Base-by-base conservation (phyloP, 1,140 invertebrate species). In the Bombus pyrosoma region DNA sequence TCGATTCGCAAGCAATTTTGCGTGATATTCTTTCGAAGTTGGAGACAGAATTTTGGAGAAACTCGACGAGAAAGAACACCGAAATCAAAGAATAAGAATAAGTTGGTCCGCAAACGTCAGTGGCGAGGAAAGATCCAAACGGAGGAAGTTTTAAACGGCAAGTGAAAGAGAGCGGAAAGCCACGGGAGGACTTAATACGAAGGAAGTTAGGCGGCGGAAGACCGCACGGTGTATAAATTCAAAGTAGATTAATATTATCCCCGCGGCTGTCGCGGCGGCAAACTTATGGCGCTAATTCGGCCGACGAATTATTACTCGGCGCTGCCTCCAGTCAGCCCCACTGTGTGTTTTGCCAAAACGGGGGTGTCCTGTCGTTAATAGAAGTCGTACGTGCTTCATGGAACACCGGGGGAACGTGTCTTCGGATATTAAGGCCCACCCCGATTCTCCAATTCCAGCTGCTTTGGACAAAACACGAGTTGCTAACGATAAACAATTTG, bases 221-320 rank as follows among this genome's bases (percentile, higher is more conserved):
- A 91, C 89, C 87, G 87, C 87, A 76, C 71, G 69, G 87, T 91
- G 75, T 91, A 92, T 94, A 94, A 94, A 94, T 94, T 94, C 90
- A 93, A 92, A 93, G 92, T 94, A 94, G 93, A 94, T 94, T 94
- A 94, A 94, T 94, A 94, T 94, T 94, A 92, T 94, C 92, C 91
- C 91, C 91, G 91, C 84, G 91, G 87, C 93, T 94, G 93, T 94
- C 93, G 90, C 92, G 88, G 92, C 91, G 90, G 91, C 87, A 91
- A 94, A 94, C 93, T 94, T 94, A 94, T 94, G 94, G 92, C 91
- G 93, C 94, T 94, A 94, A 94, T 94, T 94, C 92, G 90, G 86
- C 91, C 87, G 91, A 93, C 90, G 90, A 94, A 93, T 94, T 94
- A 94, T 94, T 94, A 92, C 94, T 91, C 83, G 89, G 89, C 86